Evolutionary conservation across 2,888 invertebrate genomes (phyloP).

Genomic region (Xestia ashworthii): DNA sequence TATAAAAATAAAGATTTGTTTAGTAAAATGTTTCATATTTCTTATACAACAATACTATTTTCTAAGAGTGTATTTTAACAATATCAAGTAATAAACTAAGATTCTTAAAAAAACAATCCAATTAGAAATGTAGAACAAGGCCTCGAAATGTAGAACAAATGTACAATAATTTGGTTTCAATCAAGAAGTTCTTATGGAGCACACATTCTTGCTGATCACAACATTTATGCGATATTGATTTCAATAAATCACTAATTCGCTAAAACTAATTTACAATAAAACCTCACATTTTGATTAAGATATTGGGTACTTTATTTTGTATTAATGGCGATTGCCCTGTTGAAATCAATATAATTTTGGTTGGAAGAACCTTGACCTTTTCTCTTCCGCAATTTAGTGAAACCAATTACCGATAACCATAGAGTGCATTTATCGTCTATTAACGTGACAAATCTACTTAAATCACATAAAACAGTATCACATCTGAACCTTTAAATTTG

Average conservation of each 20-base stretch:
- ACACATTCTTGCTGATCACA: conserved; percentile 1
- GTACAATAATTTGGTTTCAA: conserved; percentile 43
- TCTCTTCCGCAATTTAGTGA: conserved; percentile 13
- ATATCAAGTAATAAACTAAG: conserved; percentile 34
- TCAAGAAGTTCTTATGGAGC: conserved; percentile 14
- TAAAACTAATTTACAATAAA: conserved; percentile 37
- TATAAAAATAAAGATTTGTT: conserved; percentile 40
- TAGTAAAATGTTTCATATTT: conserved; percentile 20
- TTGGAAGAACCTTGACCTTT: conserved; percentile 14
- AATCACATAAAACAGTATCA: conserved; percentile 1
- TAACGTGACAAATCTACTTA: neutral
- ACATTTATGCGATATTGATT: conserved; percentile 24
- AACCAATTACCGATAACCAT: conserved; percentile 26
- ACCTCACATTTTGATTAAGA: conserved; percentile 27
- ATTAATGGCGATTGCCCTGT: conserved; percentile 25
- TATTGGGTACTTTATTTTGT: conserved; percentile 18
- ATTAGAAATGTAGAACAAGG: conserved; percentile 44
- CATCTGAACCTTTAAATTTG: conserved; percentile 1
- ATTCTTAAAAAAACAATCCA: conserved; percentile 29
- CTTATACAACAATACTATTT: conserved; percentile 26
- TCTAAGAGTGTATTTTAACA: conserved; percentile 25
- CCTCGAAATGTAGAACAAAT: conserved; percentile 41
- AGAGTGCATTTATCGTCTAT: neutral
- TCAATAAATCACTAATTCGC: conserved; percentile 52
- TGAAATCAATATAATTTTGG: conserved; percentile 29